Evolutionary conservation across 2,888 invertebrate species (phyloP).

Genomic region (Macrophya annulata): DNA sequence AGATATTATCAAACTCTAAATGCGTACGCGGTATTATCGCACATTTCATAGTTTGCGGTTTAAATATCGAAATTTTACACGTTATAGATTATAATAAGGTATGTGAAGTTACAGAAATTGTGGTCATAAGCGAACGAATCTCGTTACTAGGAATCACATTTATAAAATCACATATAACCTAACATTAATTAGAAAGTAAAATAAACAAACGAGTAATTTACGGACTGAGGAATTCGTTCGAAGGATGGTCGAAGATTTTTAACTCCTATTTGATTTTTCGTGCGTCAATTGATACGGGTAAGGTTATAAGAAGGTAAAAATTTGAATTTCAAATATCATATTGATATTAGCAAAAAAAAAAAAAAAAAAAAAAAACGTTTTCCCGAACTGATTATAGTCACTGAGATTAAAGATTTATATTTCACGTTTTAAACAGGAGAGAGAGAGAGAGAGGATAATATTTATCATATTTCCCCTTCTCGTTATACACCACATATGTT

Average conservation of each 20-base stretch:
- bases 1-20: neutral
- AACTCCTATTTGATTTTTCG: neutral
- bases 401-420: neutral
- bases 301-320: neutral
- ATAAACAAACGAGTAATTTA: neutral
- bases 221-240: neutral
- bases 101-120: neutral
- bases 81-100: neutral
- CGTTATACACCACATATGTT: neutral
- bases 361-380: neutral
- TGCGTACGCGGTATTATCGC: neutral
- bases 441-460: neutral
- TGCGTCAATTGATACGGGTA: neutral
- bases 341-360: neutral
- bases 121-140: neutral
- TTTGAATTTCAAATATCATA: neutral
- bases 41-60: neutral
- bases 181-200: neutral
- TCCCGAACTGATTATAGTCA: constrained; percentile 1
- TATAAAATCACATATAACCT: neutral
- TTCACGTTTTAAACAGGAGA: neutral
- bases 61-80: neutral
- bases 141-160: neutral
- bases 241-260: neutral
- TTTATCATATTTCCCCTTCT: neutral